Evolutionary conservation across 2,113 vertebrate genomes (phyloP), one percentile per base, ranked within the genome.

Genomic region (Perca flavescens): DNA sequence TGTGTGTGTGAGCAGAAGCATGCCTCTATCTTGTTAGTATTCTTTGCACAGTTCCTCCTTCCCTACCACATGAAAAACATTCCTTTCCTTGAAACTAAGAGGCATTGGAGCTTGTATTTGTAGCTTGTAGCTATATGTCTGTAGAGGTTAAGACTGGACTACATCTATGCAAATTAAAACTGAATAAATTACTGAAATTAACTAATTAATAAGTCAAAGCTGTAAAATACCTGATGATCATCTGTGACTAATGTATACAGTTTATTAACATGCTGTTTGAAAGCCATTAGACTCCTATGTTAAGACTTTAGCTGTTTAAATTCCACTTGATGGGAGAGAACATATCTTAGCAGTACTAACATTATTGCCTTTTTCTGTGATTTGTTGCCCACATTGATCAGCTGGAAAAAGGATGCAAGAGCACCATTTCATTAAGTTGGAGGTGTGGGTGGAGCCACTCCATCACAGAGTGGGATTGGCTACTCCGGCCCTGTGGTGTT

Each of bases 381-480:
- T 63, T 31, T 36, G 10, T 50, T 53, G n/a, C 28, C 17, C n/a
- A 49, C 57, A 54, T 21, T 43, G 73, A 74, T 75, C 36, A 50
- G 34, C 31, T 25, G n/a, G 21, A 58, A 82, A 47, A 40, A 63
- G 43, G 15, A 77, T 34, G 56, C 22, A 19, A 60, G 40, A 70
- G 52, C 34, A 56, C 21, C 4, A 5, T 77, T 72, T 86, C 74
- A 73, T 79, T 22, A 88, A 70, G 61, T 68, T 53, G 66, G 61
- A 63, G 56, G 64, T 67, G 82, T 84, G 68, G 70, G 78, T 84
- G 79, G 63, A 75, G 79, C 69, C 79, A 80, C 80, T 91, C 53
- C 57, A 80, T 77, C 54, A 80, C 62, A 74, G 31, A 75, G 79
- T 65, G 63, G 34, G 73, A 70, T 70, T 60, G 47, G 62, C 64